These are phyloP conservation scores for Cygnus buccinator DNA, from an alignment of 2,113 vertebrate species.

Conservation along the genomic window DNA sequence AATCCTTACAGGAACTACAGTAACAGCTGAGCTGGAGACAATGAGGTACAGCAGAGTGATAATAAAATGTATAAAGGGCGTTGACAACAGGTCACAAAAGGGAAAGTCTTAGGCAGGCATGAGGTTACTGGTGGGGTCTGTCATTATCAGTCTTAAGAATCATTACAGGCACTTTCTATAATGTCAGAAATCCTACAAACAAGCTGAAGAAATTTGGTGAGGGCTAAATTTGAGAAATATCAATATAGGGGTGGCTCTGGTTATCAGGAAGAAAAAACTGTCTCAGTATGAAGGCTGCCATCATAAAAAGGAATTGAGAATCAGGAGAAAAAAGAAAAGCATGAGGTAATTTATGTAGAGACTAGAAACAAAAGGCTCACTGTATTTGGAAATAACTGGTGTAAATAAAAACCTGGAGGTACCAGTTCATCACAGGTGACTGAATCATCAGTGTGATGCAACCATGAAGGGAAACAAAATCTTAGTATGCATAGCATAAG, in stretches of 20 bases:
- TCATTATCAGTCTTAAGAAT: background rate
- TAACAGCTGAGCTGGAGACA: background rate
- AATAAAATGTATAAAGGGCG: background rate
- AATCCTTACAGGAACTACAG: background rate
- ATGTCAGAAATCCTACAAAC: background rate
- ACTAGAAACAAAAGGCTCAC: background rate
- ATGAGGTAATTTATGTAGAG: background rate
- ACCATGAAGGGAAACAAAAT: background rate
- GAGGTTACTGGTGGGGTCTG: background rate
- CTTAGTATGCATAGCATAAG: background rate
- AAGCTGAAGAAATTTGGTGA: background rate
- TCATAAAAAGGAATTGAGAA: background rate
- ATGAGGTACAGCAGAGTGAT: background rate
- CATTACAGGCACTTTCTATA: background rate
- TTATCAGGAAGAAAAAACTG: background rate
- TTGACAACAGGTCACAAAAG: background rate
- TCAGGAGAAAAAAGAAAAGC: background rate
- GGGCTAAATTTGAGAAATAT: background rate
- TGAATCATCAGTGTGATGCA: constrained; percentile 16
- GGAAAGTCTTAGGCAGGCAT: background rate
- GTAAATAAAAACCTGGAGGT: background rate
- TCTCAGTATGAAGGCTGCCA: background rate
- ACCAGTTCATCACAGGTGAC: background rate
- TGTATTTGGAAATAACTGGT: background rate
- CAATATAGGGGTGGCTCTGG: background rate